Conservation (phyloP, 2,888 invertebrate species). For the Bibio marci region DNA sequence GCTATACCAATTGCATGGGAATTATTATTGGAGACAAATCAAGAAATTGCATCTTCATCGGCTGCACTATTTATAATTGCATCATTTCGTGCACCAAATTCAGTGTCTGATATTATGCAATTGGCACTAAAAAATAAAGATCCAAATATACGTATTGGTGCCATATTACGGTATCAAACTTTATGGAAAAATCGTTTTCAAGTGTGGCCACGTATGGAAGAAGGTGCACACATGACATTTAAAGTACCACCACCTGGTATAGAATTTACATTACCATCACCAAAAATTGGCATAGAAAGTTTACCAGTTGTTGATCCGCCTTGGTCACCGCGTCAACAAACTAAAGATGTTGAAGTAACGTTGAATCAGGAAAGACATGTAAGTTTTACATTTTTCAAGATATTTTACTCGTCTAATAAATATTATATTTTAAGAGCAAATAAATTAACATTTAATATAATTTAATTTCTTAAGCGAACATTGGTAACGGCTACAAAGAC, state of each 20-base stretch:
- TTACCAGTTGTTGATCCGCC: conserved; percentile 94
- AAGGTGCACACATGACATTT: conserved; percentile 85
- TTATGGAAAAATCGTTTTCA: conserved; percentile 95
- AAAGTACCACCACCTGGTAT: conserved; percentile 99
- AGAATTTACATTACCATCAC: conserved; percentile 96
- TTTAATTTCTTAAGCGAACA: conserved; percentile 44
- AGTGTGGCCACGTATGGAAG: conserved; percentile 99
- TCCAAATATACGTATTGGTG: conserved; percentile 63
- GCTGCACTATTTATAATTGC: conserved; percentile 84
- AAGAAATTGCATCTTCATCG: conserved; percentile 67
- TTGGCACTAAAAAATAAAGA: conserved; percentile 72
- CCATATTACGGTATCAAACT: conserved; percentile 77
- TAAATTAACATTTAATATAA: neutral
- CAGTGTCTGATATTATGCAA: conserved; percentile 79
- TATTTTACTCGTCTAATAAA: conserved; percentile 2
- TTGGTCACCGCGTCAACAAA: conserved; percentile 96
- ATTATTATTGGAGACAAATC: conserved; percentile 77
- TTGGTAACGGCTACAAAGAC: conserved; percentile 97
- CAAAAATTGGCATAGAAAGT: conserved; percentile 93
- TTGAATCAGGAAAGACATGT: conserved; percentile 94
- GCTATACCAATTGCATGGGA: conserved; percentile 92
- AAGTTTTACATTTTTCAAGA: conserved; percentile 24
- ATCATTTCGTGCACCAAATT: conserved; percentile 81
- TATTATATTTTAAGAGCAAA: conserved; percentile 4
- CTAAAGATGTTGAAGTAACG: conserved; percentile 97